These are phyloP conservation scores for Halichoerus grypus DNA, from an alignment of 2,113 vertebrate species.

Conservation along the genomic window DNA sequence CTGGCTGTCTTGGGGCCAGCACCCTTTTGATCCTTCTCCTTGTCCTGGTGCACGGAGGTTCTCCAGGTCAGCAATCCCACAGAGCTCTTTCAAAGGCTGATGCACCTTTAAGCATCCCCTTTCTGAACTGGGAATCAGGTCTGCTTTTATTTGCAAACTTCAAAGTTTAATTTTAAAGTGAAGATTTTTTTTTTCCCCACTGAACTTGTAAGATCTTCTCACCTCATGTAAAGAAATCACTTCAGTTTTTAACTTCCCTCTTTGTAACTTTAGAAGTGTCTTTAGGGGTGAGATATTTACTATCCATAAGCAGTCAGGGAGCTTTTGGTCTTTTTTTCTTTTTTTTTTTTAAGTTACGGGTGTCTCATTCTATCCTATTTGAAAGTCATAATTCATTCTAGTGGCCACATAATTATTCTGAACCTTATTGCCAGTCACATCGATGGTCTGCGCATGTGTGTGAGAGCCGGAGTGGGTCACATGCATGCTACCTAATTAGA, in stretches of 20 bases:
- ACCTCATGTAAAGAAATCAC: not conserved
- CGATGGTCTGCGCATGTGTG: not conserved
- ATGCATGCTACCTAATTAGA: not conserved
- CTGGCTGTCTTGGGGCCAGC: not conserved
- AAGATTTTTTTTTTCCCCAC: constrained; percentile 16
- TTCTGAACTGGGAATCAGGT: not conserved
- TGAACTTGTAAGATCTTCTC: not conserved
- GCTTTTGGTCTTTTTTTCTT: not conserved
- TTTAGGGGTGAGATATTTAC: not conserved
- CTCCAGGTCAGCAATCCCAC: not conserved
- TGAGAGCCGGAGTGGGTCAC: not conserved
- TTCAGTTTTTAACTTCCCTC: not conserved
- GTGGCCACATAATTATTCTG: not conserved
- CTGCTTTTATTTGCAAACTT: constrained; percentile 38
- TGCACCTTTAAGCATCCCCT: not conserved
- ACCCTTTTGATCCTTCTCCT: not conserved
- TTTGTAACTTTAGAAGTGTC: not conserved
- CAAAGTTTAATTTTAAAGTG: constrained; percentile 20
- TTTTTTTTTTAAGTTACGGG: not conserved
- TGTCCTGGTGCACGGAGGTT: fast-evolving
- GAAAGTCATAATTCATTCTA: not conserved
- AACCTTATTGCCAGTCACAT: not conserved
- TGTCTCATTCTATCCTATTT: not conserved
- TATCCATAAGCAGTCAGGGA: not conserved
- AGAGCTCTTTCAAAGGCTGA: not conserved